These are phyloP conservation scores for Catharus bicknelli DNA, from an alignment of 2,113 vertebrate species.

Conservation along the genomic window DNA sequence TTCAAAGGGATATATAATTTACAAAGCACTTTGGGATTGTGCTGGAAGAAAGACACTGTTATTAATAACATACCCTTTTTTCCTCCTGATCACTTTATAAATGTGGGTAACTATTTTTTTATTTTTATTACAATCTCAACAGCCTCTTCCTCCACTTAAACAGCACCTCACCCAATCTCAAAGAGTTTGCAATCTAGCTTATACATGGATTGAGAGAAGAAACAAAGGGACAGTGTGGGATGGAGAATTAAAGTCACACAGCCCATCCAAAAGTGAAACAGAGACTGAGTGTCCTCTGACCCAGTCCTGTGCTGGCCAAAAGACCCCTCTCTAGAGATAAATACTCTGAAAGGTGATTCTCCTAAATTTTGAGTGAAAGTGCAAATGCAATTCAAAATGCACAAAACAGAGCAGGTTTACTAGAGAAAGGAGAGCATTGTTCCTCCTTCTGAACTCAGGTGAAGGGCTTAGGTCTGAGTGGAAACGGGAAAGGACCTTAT, in stretches of 20 bases:
- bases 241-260: not conserved
- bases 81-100: slow-evolving; percentile 1
- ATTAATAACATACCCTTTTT: slow-evolving; percentile 12
- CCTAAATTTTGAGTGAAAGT: not conserved
- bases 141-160: not conserved
- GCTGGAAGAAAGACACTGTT: slow-evolving; percentile 36
- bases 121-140: not conserved
- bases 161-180: not conserved
- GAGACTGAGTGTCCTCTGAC: not conserved
- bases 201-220: not conserved
- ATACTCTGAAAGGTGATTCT: not conserved
- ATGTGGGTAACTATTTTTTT: not conserved
- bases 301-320: not conserved
- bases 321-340: not conserved
- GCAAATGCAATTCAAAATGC: not conserved
- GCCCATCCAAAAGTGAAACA: not conserved
- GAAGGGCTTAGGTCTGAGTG: slow-evolving; percentile 23
- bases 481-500: slow-evolving; percentile 35
- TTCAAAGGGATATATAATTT: slow-evolving; percentile 55
- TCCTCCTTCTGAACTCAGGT: slow-evolving; percentile 33
- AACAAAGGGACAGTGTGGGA: not conserved
- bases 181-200: not conserved
- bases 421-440: slow-evolving; percentile 48
- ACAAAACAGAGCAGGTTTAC: slow-evolving; percentile 15
- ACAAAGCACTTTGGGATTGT: slow-evolving; percentile 40